Conservation (phyloP, 2,888 invertebrate species). For the Phengaris alcon region DNA sequence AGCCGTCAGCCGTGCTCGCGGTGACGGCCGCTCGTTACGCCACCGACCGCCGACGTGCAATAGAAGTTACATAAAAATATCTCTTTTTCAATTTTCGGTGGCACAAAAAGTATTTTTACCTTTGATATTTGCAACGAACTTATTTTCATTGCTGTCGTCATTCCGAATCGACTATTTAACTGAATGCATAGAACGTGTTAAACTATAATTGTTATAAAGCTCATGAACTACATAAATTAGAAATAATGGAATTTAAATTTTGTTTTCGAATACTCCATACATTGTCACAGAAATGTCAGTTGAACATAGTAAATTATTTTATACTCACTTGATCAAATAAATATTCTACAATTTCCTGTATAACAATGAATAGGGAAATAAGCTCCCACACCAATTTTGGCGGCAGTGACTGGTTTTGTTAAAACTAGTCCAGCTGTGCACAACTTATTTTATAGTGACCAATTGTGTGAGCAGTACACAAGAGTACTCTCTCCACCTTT, state of each 20-base stretch:
- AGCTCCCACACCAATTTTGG: too few species aligned
- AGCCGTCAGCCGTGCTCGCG: conserved; percentile 34
- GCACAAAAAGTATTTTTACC: not conserved
- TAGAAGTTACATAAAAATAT: conserved; percentile 63
- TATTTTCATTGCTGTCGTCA: conserved; percentile 5
- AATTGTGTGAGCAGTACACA: too few species aligned
- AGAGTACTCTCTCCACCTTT: too few species aligned
- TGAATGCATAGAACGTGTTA: not conserved
- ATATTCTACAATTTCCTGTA: too few species aligned
- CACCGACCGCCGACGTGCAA: conserved; percentile 51
- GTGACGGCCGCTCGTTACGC: conserved; percentile 43
- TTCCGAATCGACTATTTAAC: not conserved
- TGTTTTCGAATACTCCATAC: not conserved
- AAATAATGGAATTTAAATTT: not conserved
- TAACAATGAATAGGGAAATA: too few species aligned
- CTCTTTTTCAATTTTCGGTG: conserved; percentile 27
- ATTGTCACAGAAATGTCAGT: not conserved
- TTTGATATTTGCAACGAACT: not conserved
- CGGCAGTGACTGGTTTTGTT: too few species aligned
- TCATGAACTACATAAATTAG: not conserved
- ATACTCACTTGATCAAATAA: too few species aligned
- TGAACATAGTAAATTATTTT: not conserved
- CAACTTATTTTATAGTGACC: too few species aligned
- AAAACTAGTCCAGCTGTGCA: too few species aligned
- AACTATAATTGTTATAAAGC: not conserved